phyloP scores from a whole-genome alignment of 2,113 vertebrate species.

The Mesocricetus auratus region DNA sequence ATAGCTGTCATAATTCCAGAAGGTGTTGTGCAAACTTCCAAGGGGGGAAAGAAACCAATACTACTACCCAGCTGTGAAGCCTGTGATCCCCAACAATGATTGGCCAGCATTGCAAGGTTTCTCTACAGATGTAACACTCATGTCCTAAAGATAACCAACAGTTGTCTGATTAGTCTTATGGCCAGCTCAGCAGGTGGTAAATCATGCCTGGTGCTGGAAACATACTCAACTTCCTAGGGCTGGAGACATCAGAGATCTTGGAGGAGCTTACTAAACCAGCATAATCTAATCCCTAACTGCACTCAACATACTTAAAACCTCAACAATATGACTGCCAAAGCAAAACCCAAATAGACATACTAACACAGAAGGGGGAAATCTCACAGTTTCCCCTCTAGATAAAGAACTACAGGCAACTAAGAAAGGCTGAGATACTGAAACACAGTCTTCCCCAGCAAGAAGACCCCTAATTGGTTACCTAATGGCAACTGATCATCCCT shows the following conservation, averaged over 20 bases:
- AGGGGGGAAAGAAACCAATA: not conserved
- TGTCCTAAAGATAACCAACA: not conserved
- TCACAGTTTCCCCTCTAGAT: not conserved
- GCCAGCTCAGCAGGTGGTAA: not conserved
- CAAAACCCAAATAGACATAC: not conserved
- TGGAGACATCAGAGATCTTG: not conserved
- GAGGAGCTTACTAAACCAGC: not conserved
- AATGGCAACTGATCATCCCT: not conserved
- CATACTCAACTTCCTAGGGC: not conserved
- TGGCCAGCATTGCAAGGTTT: not conserved
- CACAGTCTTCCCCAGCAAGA: not conserved
- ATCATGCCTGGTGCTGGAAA: not conserved
- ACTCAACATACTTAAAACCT: not conserved
- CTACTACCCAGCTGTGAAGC: not conserved
- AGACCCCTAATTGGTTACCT: not conserved
- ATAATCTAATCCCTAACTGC: not conserved
- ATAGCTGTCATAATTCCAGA: not conserved
- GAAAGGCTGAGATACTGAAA: not conserved
- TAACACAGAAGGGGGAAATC: not conserved
- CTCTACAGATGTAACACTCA: not conserved
- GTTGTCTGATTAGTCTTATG: not conserved
- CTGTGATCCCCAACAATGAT: not conserved
- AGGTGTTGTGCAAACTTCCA: not conserved
- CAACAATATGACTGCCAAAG: not conserved
- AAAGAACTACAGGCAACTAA: not conserved